phyloP scores from a whole-genome alignment of 2,888 invertebrate genomes.

The Cordilura impudica region DNA sequence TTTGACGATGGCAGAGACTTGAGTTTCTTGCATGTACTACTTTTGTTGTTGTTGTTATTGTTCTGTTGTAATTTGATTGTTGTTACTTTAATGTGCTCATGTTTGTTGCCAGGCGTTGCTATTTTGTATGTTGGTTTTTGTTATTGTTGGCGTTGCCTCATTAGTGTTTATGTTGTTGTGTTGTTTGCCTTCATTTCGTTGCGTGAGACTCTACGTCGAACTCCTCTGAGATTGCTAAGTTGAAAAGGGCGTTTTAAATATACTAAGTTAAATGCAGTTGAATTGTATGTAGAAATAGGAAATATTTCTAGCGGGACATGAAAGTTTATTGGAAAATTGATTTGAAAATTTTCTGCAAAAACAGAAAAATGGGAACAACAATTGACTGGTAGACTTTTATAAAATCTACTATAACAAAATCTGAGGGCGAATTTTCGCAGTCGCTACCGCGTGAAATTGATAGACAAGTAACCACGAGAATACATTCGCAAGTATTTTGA shows the following conservation, averaged over 20 bases:
- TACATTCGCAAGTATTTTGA: no score
- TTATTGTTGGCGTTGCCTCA: slow-evolving; percentile 21
- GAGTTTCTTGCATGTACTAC: slow-evolving; percentile 15
- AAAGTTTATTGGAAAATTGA: no score
- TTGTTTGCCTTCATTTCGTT: slow-evolving; percentile 37
- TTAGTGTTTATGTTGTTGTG: background rate
- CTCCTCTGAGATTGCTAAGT: background rate
- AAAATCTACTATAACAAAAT: no score
- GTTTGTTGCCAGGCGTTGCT: slow-evolving; percentile 62
- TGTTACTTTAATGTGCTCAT: slow-evolving; percentile 8
- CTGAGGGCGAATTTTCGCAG: no score
- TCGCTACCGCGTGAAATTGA: no score
- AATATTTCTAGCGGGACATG: no score
- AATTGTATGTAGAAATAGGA: no score
- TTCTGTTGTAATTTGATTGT: background rate
- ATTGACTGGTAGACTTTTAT: no score
- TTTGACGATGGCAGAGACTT: slow-evolving; percentile 26
- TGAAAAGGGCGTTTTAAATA: slow-evolving; percentile 32
- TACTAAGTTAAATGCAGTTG: slow-evolving; percentile 41
- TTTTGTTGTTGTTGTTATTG: background rate
- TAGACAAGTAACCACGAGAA: no score
- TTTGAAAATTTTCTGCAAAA: no score
- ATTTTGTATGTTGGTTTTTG: slow-evolving; percentile 40
- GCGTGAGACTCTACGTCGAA: slow-evolving; percentile 52
- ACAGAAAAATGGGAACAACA: no score